phyloP scores from a whole-genome alignment of 1,140 invertebrate genomes.

The Sogatella furcifera region DNA sequence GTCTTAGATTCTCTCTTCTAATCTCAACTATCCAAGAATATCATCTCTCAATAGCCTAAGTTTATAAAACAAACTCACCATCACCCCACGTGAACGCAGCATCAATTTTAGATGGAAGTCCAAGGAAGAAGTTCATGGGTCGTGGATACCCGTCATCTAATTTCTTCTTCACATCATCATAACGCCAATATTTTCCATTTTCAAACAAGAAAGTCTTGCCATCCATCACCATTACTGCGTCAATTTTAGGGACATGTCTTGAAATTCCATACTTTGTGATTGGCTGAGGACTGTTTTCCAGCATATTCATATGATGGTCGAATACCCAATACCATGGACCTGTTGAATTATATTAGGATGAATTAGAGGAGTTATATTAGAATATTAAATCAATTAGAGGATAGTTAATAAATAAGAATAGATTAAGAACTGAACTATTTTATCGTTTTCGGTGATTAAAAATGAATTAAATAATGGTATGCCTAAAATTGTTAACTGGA shows the following conservation, averaged over 20 bases:
- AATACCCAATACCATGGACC: constrained; percentile 55
- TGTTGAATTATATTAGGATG: constrained; percentile 23
- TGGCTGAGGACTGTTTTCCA: constrained; percentile 41
- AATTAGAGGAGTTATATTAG: too few relatives aligned
- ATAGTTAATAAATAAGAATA: too few relatives aligned
- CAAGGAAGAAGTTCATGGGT: constrained; percentile 52
- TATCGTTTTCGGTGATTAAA: too few relatives aligned
- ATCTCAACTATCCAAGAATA: too few relatives aligned
- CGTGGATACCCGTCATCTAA: constrained; percentile 57
- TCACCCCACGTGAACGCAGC: constrained; percentile 52
- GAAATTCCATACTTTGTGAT: constrained; percentile 52
- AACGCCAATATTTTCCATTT: constrained; percentile 49
- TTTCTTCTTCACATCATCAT: constrained; percentile 41
- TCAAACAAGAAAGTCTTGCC: constrained; percentile 42
- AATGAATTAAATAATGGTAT: too few relatives aligned
- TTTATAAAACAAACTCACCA: constrained; percentile 30
- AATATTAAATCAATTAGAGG: too few relatives aligned
- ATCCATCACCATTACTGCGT: constrained; percentile 51
- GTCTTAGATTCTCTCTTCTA: too few relatives aligned
- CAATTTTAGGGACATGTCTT: constrained; percentile 46
- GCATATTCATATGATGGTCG: constrained; percentile 42
- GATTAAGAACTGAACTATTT: too few relatives aligned
- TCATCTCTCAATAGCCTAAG: too few relatives aligned
- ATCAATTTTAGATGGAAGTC: constrained; percentile 49
- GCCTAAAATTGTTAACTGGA: too few relatives aligned